Evolutionary conservation across 2,113 vertebrate genomes (phyloP), one percentile per base, ranked within the genome.

Genomic region (Dendrocopos noguchii): DNA sequence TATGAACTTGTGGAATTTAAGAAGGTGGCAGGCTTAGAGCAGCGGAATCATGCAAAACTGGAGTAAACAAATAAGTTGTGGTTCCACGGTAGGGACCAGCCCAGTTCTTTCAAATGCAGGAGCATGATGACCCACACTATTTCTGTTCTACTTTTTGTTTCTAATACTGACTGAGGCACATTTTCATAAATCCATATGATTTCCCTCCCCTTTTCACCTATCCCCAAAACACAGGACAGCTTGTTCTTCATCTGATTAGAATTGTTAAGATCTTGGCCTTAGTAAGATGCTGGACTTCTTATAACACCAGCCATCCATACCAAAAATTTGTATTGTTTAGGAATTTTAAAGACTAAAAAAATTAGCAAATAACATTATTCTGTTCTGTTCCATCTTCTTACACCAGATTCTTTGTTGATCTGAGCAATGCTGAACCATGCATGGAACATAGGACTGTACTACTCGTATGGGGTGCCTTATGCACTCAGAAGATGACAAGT

Each of bases 11-110:
- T 55, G 24, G 53, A 78, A 86, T 44, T 44, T 44, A 44, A 44
- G 9, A 17, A 93, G 61, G n/a, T 82, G 88, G 84, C 1, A 3
- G 56, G 42, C 46, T 82, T 77, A 87, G 17, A 77, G 78, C 64
- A 91, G 60, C 47, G 60, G 56, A 94, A 56, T 92, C 52, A 91
- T 33, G 80, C 25, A 76, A 91, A 94, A 68, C 61, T 14, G 44
- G 8, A 78, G 88, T 1, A 55, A 93, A 91, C 47, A 88, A 71
- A 85, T 72, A 1, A 90, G 57, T 66, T 90, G 79, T 75, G 50
- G 19, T 78, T 83, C 66, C 3, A 72, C 12, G 34, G 36, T 36
- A 80, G 53, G 61, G 76, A 88, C 44, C 65, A 88, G 42, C 39
- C 53, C 44, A 50, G 39, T 31, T 42, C 66, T 78, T 94, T 68